Conservation (phyloP, 2,888 invertebrate genomes). For the Parnassius apollo region DNA sequence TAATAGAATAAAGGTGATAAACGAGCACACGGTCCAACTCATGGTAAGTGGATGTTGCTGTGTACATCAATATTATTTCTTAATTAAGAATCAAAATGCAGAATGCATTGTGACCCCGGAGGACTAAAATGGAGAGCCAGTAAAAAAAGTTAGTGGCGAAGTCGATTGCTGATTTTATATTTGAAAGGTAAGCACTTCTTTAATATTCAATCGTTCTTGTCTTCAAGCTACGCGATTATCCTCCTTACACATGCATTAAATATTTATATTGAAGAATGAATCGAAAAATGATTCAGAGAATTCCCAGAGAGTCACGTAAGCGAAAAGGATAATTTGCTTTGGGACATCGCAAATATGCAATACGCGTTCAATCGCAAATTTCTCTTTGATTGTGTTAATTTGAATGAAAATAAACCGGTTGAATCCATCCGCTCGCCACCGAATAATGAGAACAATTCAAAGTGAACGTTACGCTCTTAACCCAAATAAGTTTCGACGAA, state of each 20-base stretch:
- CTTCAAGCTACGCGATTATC: background rate
- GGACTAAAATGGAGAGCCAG: too few species aligned
- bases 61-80: too few species aligned
- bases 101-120: too few species aligned
- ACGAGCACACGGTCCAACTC: too few species aligned
- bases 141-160: too few species aligned
- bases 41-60: too few species aligned
- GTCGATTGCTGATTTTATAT: too few species aligned
- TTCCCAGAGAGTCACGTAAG: background rate
- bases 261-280: constrained; percentile 6
- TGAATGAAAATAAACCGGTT: constrained; percentile 14
- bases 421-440: constrained; percentile 7
- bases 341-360: constrained; percentile 17
- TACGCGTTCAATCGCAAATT: constrained; percentile 9
- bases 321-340: constrained; percentile 18
- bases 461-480: constrained; percentile 10
- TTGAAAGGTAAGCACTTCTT: too few species aligned
- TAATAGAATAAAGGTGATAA: too few species aligned
- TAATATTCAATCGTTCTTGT: background rate
- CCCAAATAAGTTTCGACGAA: constrained; percentile 13
- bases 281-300: constrained; percentile 15
- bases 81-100: too few species aligned
- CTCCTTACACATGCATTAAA: background rate
- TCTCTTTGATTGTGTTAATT: constrained; percentile 23
- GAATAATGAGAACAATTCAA: constrained; percentile 19